Evolutionary conservation across 2,888 invertebrate genomes (phyloP).

Genomic region (Diarsia dahlii): DNA sequence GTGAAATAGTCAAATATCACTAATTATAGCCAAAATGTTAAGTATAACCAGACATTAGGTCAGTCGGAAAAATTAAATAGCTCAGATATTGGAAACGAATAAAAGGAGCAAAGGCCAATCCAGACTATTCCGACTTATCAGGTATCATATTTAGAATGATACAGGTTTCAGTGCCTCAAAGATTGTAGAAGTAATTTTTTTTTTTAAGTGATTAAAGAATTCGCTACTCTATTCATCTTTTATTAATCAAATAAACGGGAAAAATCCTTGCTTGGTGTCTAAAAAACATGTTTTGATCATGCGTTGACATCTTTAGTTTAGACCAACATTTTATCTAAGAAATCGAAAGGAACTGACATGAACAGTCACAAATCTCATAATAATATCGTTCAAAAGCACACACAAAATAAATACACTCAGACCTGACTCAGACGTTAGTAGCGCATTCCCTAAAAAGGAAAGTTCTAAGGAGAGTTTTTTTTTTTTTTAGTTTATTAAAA

Average conservation of each 20-base stretch:
- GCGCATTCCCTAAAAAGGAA: slow-evolving; percentile 24
- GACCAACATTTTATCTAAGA: not conserved
- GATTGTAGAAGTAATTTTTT: no score
- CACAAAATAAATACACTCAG: slow-evolving; percentile 24
- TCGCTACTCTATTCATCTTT: no score
- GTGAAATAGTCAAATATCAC: no score
- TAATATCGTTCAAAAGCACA: slow-evolving; percentile 15
- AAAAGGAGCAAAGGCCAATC: not conserved
- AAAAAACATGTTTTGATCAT: not conserved
- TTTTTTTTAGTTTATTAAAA: no score
- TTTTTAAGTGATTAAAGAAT: no score
- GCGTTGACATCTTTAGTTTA: not conserved
- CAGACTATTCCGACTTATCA: no score
- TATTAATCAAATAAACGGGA: no score
- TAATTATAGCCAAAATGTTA: not conserved
- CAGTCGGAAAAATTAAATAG: not conserved
- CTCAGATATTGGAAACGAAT: not conserved
- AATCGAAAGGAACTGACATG: not conserved
- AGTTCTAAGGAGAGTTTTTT: slow-evolving; percentile 52
- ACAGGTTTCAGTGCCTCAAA: no score
- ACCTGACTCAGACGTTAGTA: slow-evolving; percentile 9
- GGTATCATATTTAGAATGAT: no score
- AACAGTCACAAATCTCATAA: not conserved
- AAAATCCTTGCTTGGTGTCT: not conserved
- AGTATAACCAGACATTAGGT: no score